Percentiles rank a stretch among this genome's conserved stretches.
Conservation (phyloP, 2,113 vertebrate genomes). For the Spermophilus dauricus region DNA sequence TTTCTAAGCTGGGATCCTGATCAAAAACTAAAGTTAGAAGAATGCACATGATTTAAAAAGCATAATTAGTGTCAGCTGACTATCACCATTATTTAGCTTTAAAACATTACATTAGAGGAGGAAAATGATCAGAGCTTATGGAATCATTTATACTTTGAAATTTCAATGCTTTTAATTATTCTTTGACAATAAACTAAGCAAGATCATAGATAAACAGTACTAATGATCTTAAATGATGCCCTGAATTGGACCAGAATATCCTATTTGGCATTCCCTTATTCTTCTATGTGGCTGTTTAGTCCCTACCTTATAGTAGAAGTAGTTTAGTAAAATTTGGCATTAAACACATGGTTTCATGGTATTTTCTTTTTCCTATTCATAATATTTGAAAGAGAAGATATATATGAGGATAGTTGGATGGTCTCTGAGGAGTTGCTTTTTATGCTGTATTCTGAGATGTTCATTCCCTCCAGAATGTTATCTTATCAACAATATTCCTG, state of each 20-base stretch:
- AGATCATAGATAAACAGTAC: not conserved
- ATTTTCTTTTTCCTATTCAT: not conserved
- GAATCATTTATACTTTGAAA: not conserved
- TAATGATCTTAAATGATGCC: not conserved
- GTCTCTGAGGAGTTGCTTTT: not conserved
- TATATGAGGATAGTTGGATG: too few species aligned
- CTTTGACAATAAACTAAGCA: slow-evolving; percentile 12
- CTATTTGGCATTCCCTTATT: not conserved
- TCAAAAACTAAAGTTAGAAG: not conserved
- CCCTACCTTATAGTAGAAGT: not conserved
- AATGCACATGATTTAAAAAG: not conserved
- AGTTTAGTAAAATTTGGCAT: not conserved
- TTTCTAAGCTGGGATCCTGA: not conserved
- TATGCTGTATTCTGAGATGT: not conserved
- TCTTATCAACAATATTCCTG: not conserved
- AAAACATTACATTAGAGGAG: not conserved
- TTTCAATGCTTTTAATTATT: not conserved
- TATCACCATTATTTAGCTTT: not conserved
- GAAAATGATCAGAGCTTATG: not conserved
- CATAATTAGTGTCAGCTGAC: not conserved
- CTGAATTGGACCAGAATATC: not conserved
- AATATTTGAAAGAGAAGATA: not conserved
- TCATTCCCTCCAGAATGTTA: not conserved
- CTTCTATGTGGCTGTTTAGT: not conserved
- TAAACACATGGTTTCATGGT: not conserved